These are phyloP conservation scores for Ctena decussata DNA, from an alignment of 2,888 invertebrate species.

Conservation along the genomic window DNA sequence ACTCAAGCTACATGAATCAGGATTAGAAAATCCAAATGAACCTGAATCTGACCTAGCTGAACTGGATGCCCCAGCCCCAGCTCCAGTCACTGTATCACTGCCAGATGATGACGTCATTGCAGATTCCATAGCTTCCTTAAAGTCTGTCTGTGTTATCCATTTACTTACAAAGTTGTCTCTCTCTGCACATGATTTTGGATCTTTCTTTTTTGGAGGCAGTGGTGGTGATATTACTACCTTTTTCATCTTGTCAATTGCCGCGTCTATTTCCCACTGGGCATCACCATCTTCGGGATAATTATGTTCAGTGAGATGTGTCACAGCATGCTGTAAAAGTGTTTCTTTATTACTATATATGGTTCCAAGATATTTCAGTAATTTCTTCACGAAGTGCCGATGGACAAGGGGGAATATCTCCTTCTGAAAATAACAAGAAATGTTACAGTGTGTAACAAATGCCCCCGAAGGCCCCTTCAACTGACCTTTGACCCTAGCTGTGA, in stretches of 20 bases:
- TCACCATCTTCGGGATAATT: neutral
- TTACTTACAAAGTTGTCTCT: conserved; percentile 1
- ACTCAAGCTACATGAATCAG: neutral
- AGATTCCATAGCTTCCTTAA: neutral
- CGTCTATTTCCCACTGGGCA: conserved; percentile 1
- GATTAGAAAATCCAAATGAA: neutral
- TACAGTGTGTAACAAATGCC: too few relatives aligned
- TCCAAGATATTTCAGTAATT: neutral
- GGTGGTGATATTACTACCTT: neutral
- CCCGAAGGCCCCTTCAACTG: too few relatives aligned
- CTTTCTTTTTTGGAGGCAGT: neutral
- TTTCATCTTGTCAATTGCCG: neutral
- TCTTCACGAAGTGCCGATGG: neutral
- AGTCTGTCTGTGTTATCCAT: neutral
- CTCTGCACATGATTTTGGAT: neutral
- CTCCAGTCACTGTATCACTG: neutral
- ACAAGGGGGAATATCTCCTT: neutral
- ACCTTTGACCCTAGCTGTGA: too few relatives aligned
- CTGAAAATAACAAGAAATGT: too few relatives aligned
- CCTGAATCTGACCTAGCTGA: neutral
- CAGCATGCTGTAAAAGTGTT: neutral
- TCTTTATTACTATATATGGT: neutral
- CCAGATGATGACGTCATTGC: neutral
- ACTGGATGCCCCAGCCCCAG: neutral
- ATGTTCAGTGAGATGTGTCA: neutral